phyloP scores from a whole-genome alignment of 1,140 invertebrate genomes.

The Aporrectodea caliginosa region DNA sequence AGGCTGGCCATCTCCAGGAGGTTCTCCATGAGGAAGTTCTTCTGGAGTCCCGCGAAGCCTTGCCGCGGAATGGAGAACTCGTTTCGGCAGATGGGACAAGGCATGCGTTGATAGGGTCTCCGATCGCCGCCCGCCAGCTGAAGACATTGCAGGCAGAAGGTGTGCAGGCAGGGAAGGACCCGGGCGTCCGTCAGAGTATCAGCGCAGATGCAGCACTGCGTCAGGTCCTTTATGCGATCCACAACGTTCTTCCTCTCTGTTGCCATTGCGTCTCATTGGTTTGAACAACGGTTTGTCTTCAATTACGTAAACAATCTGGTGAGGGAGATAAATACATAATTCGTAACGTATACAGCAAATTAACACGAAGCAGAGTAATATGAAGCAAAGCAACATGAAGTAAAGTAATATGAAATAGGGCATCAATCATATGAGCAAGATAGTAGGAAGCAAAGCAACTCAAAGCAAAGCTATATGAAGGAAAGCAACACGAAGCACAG shows the following conservation, averaged over 20 bases:
- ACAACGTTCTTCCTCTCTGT: background rate
- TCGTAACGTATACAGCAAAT: too few relatives aligned
- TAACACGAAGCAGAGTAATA: too few relatives aligned
- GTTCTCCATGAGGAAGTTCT: background rate
- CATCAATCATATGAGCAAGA: too few relatives aligned
- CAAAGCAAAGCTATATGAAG: too few relatives aligned
- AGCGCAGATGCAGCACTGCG: background rate
- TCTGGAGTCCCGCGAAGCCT: background rate
- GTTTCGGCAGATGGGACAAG: background rate
- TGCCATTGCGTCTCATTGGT: too few relatives aligned
- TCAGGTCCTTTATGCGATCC: background rate
- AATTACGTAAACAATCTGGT: too few relatives aligned
- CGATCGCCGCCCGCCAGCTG: background rate
- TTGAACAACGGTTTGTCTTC: too few relatives aligned
- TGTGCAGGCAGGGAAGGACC: background rate
- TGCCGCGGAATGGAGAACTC: background rate
- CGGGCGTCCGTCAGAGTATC: background rate
- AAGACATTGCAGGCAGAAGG: background rate
- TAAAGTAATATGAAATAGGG: too few relatives aligned
- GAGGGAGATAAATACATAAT: too few relatives aligned
- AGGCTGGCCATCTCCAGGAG: background rate
- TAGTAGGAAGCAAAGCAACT: too few relatives aligned
- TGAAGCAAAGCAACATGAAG: too few relatives aligned
- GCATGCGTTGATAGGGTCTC: background rate
- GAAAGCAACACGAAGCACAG: too few relatives aligned